These are phyloP conservation scores for Drosophila parvula DNA, from an alignment of 1,140 invertebrate species.

Conservation along the genomic window DNA sequence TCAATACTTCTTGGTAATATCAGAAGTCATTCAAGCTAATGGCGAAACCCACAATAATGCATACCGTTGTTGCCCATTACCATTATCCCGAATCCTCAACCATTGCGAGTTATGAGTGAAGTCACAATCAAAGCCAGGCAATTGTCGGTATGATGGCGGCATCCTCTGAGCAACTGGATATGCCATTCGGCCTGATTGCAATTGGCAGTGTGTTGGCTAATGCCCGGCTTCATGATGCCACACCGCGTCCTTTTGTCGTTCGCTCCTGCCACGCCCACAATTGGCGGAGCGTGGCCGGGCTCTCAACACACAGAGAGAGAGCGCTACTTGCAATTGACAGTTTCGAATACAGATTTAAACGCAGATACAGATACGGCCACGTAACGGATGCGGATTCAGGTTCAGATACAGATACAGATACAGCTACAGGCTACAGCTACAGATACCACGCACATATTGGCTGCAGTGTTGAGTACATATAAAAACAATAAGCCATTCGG, in stretches of 20 bases:
- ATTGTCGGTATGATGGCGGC: not conserved
- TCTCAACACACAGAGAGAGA: conserved; percentile 7
- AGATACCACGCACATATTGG: conserved; percentile 20
- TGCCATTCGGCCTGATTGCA: conserved; percentile 43
- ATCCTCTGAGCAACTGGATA: conserved; percentile 11
- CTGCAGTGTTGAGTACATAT: conserved; percentile 62
- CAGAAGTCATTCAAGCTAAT: conserved; percentile 1
- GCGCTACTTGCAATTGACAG: conserved; percentile 57
- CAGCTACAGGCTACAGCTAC: conserved; percentile 5
- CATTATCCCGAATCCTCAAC: conserved; percentile 6
- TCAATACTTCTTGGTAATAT: too few species aligned
- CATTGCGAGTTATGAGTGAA: conserved; percentile 23
- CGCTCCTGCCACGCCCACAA: conserved; percentile 7
- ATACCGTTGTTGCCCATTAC: conserved; percentile 10
- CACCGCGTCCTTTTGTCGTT: not conserved
- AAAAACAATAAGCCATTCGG: conserved; percentile 74
- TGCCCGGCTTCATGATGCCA: conserved; percentile 14
- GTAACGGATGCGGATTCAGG: not conserved
- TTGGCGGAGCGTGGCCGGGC: conserved; percentile 25
- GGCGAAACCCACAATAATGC: not conserved
- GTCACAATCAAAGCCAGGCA: conserved; percentile 41
- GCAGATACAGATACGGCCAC: conserved; percentile 20
- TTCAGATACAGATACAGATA: conserved; percentile 18
- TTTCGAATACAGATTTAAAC: conserved; percentile 40
- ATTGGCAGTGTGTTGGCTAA: conserved; percentile 33